Conservation (phyloP, 2,113 vertebrate species). For the Indicator maculatus region DNA sequence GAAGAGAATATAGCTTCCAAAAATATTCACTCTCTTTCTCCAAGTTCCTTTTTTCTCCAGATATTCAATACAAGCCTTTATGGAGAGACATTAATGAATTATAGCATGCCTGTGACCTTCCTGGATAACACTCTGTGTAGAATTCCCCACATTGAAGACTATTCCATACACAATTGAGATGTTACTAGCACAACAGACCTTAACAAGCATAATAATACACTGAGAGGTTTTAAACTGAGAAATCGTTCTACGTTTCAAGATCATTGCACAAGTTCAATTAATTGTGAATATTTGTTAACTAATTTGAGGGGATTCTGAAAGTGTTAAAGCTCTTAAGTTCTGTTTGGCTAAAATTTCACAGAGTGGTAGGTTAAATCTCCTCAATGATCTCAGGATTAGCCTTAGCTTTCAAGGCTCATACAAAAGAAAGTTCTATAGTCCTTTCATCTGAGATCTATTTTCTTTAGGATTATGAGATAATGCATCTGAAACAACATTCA, state of each 20-base stretch:
- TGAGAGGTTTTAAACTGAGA: background rate
- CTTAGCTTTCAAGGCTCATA: conserved; percentile 41
- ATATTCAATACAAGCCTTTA: background rate
- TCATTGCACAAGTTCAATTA: background rate
- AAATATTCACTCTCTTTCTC: background rate
- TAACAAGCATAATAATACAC: background rate
- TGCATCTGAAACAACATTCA: conserved; percentile 66
- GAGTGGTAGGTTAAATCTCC: conserved; percentile 31
- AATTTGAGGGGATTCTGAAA: conserved; percentile 17
- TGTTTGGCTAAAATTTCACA: conserved; percentile 55
- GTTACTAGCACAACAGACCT: background rate
- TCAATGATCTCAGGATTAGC: conserved; percentile 49
- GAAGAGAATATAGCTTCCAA: background rate
- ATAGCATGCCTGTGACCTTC: background rate
- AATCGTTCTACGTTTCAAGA: background rate
- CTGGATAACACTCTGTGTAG: background rate
- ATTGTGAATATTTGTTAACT: background rate
- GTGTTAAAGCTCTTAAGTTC: conserved; percentile 14
- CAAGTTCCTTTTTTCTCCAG: background rate
- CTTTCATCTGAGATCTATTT: conserved; percentile 66
- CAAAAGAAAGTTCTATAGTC: conserved; percentile 41
- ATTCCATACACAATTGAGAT: fast-evolving
- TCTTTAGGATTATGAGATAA: conserved; percentile 70
- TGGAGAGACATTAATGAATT: background rate
- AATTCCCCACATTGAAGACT: background rate